Percentiles rank a stretch among this genome's conserved stretches.
phyloP scores from a whole-genome alignment of 2,797 vertebrate genomes.

The Acanthiza pusilla region DNA sequence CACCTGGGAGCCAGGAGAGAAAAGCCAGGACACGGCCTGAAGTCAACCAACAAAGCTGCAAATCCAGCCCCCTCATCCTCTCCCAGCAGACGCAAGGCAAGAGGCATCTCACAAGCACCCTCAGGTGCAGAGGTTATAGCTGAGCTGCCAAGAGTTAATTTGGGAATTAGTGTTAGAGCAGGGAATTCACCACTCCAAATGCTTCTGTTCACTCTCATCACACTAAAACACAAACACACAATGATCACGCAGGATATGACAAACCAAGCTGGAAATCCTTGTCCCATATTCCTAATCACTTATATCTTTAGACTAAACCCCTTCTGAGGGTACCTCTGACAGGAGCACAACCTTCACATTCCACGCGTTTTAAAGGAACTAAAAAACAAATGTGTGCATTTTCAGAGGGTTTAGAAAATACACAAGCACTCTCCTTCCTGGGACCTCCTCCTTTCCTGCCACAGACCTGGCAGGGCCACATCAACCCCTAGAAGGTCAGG shows the following conservation, averaged over 20 bases:
- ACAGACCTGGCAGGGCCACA: background rate
- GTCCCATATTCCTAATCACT: background rate
- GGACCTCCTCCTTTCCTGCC: background rate
- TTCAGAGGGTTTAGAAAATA: background rate
- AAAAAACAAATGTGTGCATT: background rate
- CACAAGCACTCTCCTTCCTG: background rate
- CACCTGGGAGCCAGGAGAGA: conserved; percentile 70
- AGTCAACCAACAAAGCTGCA: background rate
- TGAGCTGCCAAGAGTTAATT: background rate
- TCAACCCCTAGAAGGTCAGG: background rate
- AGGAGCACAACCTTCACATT: background rate
- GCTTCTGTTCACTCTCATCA: background rate
- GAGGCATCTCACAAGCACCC: background rate
- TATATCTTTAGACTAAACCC: background rate
- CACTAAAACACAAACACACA: background rate
- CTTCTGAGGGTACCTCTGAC: background rate
- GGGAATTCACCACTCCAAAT: background rate
- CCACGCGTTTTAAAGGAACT: background rate
- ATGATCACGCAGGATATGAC: background rate
- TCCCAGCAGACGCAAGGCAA: background rate
- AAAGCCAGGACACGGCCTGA: background rate
- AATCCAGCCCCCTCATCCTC: background rate
- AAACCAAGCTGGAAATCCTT: background rate
- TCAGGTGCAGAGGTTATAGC: background rate
- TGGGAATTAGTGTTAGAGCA: background rate